Conservation (phyloP, 2,113 vertebrate genomes). For the Asarcornis scutulata region DNA sequence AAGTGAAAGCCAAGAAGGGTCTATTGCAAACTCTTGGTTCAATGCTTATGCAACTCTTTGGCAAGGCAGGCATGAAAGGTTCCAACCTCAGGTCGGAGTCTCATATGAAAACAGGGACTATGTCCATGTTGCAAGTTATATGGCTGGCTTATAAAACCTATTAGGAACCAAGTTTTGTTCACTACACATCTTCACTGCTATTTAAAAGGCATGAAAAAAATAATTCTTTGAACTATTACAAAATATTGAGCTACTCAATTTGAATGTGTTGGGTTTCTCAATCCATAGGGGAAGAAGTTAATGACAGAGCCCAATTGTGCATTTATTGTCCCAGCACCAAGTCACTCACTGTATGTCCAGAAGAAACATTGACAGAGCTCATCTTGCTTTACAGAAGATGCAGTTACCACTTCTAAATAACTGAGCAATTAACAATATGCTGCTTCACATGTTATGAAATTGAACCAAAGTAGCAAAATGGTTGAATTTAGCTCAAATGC, state of each 20-base stretch:
- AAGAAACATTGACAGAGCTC: not conserved
- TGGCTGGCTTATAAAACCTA: not conserved
- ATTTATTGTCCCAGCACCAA: not conserved
- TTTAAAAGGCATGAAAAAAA: not conserved
- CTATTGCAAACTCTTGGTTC: not conserved
- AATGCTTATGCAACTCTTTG: not conserved
- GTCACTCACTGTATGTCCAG: not conserved
- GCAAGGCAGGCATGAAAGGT: not conserved
- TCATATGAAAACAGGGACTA: not conserved
- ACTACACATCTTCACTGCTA: not conserved
- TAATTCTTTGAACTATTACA: not conserved
- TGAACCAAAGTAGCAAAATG: not conserved
- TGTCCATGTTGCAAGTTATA: not conserved
- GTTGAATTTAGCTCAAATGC: not conserved
- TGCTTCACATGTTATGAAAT: not conserved
- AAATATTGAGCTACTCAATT: not conserved
- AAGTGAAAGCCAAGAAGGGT: not conserved
- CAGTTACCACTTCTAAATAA: slow-evolving; percentile 29
- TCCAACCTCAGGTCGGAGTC: not conserved
- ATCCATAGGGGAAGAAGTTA: not conserved
- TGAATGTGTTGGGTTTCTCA: not conserved
- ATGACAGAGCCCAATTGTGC: not conserved
- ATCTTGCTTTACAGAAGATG: not conserved
- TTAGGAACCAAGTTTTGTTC: not conserved
- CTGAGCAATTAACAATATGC: not conserved